Conservation (phyloP, 2,888 invertebrate species). For the Coleophora flavipennella region DNA sequence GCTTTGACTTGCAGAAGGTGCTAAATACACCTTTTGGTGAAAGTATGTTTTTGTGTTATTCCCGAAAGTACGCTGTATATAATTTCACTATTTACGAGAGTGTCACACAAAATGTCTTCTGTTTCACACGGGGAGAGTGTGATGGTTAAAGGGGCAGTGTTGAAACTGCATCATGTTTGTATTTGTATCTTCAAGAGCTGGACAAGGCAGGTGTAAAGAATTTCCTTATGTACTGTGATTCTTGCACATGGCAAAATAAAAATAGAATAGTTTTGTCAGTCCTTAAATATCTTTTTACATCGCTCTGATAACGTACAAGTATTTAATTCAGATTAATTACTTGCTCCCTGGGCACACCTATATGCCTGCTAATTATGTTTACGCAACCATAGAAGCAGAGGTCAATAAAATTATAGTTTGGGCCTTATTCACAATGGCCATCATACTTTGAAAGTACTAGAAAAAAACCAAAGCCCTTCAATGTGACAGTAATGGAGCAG, state of each 20-base stretch:
- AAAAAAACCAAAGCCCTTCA: conserved; percentile 7
- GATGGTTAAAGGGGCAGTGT: conserved; percentile 24
- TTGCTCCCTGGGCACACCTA: conserved; percentile 27
- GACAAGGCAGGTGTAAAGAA: conserved; percentile 14
- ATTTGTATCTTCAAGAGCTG: conserved; percentile 13
- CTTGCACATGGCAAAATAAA: conserved; percentile 16
- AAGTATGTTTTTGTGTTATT: conserved; percentile 18
- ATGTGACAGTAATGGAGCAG: no score
- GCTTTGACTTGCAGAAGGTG: conserved; percentile 21
- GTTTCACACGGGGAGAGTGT: conserved; percentile 21
- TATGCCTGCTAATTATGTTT: conserved; percentile 11
- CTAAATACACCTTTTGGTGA: conserved; percentile 20
- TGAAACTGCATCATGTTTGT: conserved; percentile 22
- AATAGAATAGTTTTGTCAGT: conserved; percentile 16
- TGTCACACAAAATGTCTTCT: conserved; percentile 16
- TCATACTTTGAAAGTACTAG: conserved; percentile 5
- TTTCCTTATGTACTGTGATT: conserved; percentile 15
- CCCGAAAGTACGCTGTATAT: conserved; percentile 23
- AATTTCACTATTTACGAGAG: conserved; percentile 25
- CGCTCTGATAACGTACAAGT: no score
- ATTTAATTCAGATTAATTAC: conserved; percentile 23
- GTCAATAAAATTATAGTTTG: no score
- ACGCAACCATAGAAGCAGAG: no score
- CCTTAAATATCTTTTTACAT: no score
- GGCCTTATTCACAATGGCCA: conserved; percentile 10